Evolutionary conservation across 2,113 vertebrate genomes (phyloP).

Genomic region (Colinus virginianus): DNA sequence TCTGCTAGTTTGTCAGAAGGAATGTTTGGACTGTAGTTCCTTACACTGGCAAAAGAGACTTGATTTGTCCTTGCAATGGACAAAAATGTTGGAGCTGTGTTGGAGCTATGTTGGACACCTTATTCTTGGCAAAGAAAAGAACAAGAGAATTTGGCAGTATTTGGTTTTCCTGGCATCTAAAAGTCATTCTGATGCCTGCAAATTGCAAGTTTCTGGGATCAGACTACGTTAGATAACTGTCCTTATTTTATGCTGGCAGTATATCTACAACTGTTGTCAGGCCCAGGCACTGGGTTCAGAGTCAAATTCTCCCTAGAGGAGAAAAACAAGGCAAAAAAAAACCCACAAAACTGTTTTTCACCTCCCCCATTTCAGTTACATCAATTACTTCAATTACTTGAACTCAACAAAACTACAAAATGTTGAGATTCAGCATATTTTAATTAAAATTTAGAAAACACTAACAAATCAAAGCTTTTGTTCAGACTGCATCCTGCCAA

Average conservation of each 20-base stretch:
- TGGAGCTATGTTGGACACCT: not conserved
- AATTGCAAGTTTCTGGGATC: not conserved
- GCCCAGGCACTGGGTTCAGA: not conserved
- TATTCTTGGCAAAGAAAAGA: not conserved
- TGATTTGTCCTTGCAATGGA: not conserved
- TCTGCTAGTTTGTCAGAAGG: not conserved
- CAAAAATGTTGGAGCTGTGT: not conserved
- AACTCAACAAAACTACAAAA: not conserved
- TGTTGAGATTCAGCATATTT: not conserved
- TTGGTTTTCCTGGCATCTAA: not conserved
- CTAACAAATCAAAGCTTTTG: rapidly evolving
- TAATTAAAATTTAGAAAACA: not conserved
- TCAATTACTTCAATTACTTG: not conserved
- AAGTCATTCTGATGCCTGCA: not conserved
- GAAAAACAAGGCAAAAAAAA: not conserved
- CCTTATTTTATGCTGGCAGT: not conserved
- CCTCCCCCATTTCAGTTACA: not conserved
- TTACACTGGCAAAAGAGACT: not conserved
- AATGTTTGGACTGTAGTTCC: not conserved
- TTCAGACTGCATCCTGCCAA: not conserved
- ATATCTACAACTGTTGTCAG: not conserved
- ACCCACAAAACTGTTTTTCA: not conserved
- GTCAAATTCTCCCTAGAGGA: not conserved
- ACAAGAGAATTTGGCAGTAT: not conserved
- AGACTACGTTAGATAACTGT: not conserved